A percentile compares a stretch with the other conserved stretches of the same genome.
Evolutionary conservation across 2,113 vertebrate species (phyloP).

Genomic region (Paramisgurnus dabryanus): DNA sequence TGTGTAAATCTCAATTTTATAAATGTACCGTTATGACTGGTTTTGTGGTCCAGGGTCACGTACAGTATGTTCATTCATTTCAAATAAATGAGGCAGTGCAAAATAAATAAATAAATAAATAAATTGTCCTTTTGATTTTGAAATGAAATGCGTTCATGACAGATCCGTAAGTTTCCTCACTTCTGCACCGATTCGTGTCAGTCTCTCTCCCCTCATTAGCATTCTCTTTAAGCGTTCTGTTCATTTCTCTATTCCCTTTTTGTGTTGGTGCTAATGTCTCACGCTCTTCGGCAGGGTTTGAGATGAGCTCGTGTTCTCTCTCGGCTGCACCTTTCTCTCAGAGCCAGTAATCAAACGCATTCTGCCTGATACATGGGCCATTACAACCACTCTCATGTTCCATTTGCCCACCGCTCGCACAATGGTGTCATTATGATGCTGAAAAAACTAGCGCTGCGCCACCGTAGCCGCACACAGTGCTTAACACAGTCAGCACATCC

Average conservation of each 20-base stretch:
- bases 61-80: too few relatives aligned
- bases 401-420: constrained; percentile 39
- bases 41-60: too few relatives aligned
- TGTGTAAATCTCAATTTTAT: too few relatives aligned
- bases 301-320: constrained; percentile 58
- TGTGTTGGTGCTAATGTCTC: not conserved
- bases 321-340: constrained; percentile 69
- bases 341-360: constrained; percentile 77
- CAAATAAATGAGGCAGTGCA: too few relatives aligned
- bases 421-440: constrained; percentile 38
- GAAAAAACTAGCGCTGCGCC: constrained; percentile 6
- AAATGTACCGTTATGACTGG: too few relatives aligned
- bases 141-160: too few relatives aligned
- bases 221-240: constrained; percentile 10
- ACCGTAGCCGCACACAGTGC: constrained; percentile 21
- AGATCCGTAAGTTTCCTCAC: not conserved
- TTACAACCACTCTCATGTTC: constrained; percentile 49
- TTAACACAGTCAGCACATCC: constrained; percentile 33
- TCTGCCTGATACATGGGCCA: constrained; percentile 54
- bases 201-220: not conserved
- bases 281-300: constrained; percentile 64
- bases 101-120: too few relatives aligned
- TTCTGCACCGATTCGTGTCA: constrained; percentile 1
- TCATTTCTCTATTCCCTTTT: constrained; percentile 29
- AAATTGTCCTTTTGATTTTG: too few relatives aligned